phyloP scores from a whole-genome alignment of 2,797 vertebrate species.

The Anguilla anguilla region DNA sequence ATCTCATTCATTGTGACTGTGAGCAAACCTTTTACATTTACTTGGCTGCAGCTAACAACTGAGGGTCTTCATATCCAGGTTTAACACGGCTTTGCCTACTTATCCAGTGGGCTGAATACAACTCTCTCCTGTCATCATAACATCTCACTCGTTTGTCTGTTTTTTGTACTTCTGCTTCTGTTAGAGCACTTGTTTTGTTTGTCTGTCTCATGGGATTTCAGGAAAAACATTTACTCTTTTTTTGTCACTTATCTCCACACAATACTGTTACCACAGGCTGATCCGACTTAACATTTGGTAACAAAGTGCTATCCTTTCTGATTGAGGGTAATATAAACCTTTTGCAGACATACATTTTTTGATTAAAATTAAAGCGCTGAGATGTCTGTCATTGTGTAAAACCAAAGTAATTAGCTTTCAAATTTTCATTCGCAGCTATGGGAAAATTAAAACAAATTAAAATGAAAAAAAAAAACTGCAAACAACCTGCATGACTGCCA shows the following conservation, averaged over 20 bases:
- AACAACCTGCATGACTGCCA: neutral
- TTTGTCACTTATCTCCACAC: neutral
- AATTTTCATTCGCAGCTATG: conserved; percentile 1
- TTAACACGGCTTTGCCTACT: neutral
- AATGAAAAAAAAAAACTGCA: neutral
- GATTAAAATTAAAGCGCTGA: neutral
- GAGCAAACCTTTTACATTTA: neutral
- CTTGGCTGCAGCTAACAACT: neutral
- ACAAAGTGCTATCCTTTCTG: neutral
- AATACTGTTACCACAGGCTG: neutral
- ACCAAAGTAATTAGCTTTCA: conserved; percentile 1
- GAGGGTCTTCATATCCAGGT: neutral
- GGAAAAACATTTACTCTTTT: neutral
- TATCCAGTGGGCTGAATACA: neutral
- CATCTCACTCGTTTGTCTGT: neutral
- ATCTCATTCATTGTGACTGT: neutral
- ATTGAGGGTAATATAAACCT: neutral
- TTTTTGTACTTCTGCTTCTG: neutral
- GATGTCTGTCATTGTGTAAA: neutral
- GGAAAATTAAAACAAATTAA: neutral
- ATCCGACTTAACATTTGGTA: neutral
- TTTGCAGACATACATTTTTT: neutral
- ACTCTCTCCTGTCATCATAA: neutral
- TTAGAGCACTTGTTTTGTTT: neutral
- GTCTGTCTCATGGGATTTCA: neutral